phyloP scores from a whole-genome alignment of 2,888 invertebrate species.

The Agapostemon virescens region DNA sequence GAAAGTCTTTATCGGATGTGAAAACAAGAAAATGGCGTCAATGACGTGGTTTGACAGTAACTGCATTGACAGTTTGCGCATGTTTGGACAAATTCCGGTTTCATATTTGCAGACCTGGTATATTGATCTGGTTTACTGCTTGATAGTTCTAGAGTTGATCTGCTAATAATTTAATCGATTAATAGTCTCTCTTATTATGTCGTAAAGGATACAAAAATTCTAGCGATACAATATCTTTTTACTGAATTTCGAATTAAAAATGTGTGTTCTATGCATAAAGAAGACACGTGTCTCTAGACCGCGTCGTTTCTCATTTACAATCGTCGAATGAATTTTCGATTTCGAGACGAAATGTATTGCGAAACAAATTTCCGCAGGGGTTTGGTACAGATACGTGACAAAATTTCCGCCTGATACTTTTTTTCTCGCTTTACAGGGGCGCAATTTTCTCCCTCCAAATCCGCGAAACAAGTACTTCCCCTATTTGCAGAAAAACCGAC shows the following conservation, averaged over 20 bases:
- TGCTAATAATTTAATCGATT: no score
- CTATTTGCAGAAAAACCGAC: slow-evolving; percentile 11
- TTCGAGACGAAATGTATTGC: neutral
- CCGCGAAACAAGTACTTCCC: slow-evolving; percentile 9
- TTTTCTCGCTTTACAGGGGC: neutral
- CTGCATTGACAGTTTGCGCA: no score
- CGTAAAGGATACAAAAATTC: no score
- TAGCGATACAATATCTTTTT: neutral
- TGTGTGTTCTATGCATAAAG: neutral
- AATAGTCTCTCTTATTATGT: no score
- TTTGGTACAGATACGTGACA: neutral
- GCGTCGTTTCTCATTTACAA: neutral
- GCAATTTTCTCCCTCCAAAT: slow-evolving; percentile 2
- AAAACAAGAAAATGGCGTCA: no score
- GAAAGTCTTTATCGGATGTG: no score
- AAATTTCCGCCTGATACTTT: slow-evolving; percentile 3
- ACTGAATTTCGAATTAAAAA: neutral
- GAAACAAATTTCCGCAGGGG: neutral
- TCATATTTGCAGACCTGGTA: no score
- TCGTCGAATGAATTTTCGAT: neutral
- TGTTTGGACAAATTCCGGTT: no score
- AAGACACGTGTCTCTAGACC: neutral
- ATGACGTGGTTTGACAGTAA: no score
- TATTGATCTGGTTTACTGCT: no score
- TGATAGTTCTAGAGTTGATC: no score